A percentile compares a stretch with the other conserved stretches of the same genome.
Evolutionary conservation across 2,797 vertebrate species (phyloP).

Genomic region (Hypotaenidia philippensis): DNA sequence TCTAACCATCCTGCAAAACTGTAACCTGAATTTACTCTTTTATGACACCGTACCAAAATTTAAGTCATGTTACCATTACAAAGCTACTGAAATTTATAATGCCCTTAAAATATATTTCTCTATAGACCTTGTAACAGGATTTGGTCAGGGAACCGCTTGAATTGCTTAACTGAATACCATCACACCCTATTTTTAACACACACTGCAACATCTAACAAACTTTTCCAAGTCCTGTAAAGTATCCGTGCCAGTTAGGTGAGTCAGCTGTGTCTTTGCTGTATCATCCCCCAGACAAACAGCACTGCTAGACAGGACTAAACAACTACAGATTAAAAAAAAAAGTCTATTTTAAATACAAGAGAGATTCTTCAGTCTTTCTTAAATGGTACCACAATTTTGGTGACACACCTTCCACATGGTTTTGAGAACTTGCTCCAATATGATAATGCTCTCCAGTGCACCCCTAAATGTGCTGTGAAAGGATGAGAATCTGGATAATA

Average conservation of each 20-base stretch:
- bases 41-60: background rate
- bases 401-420: background rate
- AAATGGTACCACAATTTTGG: background rate
- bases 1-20: background rate
- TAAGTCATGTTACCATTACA: background rate
- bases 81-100: background rate
- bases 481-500: background rate
- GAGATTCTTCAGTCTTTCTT: background rate
- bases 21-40: background rate
- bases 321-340: background rate
- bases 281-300: conserved; percentile 10
- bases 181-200: background rate
- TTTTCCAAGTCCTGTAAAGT: background rate
- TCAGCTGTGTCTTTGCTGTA: conserved; percentile 7
- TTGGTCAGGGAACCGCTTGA: conserved; percentile 1
- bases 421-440: background rate
- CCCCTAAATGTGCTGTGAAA: background rate
- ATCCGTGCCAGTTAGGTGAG: background rate
- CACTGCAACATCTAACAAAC: background rate
- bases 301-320: background rate
- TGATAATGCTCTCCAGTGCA: background rate
- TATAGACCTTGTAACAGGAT: background rate
- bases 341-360: background rate
- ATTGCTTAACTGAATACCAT: background rate
- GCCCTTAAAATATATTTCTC: background rate